Percentiles rank a stretch among this genome's conserved stretches.
Evolutionary conservation across 2,113 vertebrate genomes (phyloP).

Genomic region (Tangachromis dhanisi): DNA sequence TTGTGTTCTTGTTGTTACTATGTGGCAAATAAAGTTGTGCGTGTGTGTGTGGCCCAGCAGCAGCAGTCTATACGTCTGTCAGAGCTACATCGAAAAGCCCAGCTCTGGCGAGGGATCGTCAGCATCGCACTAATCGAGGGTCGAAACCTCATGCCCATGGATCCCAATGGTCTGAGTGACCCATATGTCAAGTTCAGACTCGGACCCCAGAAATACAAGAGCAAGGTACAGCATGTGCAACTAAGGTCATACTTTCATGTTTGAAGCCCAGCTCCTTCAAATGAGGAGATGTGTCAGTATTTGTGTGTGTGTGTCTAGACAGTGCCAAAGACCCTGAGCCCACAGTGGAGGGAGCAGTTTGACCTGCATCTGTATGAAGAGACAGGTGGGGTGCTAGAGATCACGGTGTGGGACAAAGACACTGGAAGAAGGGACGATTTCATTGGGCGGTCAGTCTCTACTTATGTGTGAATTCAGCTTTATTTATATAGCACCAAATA

Average conservation of each 20-base stretch:
- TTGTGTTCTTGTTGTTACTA: neutral
- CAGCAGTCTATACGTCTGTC: constrained; percentile 82
- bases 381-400: constrained; percentile 82
- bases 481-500: neutral
- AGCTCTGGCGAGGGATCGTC: constrained; percentile 88
- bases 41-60: constrained; percentile 67
- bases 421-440: constrained; percentile 89
- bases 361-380: constrained; percentile 92
- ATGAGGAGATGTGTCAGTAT: neutral
- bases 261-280: neutral
- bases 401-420: constrained; percentile 92
- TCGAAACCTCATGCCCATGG: constrained; percentile 82
- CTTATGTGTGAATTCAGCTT: neutral
- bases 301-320: constrained; percentile 64
- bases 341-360: constrained; percentile 94
- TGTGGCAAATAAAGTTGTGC: neutral
- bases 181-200: constrained; percentile 91
- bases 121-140: constrained; percentile 89
- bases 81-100: constrained; percentile 82
- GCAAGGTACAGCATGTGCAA: constrained; percentile 73
- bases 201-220: constrained; percentile 90
- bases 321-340: constrained; percentile 88
- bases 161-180: constrained; percentile 87
- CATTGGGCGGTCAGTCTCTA: constrained; percentile 82
- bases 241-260: neutral